Evolutionary conservation across 2,888 invertebrate species (phyloP).

Genomic region (Ochropleura leucogaster): DNA sequence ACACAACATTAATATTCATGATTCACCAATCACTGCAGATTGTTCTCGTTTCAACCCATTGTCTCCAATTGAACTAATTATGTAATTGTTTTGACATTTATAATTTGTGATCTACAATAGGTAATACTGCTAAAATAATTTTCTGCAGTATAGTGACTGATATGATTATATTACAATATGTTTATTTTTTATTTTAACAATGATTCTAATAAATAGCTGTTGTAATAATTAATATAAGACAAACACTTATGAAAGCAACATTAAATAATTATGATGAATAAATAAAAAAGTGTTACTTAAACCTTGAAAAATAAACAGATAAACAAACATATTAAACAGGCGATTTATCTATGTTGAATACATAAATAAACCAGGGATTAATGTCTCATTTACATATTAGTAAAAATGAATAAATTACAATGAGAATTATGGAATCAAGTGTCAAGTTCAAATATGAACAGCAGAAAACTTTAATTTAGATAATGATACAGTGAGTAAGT

Average conservation of each 20-base stretch:
- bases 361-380: conserved; percentile 28
- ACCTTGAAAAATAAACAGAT: conserved; percentile 19
- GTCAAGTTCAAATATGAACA: conserved; percentile 20
- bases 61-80: conserved; percentile 82
- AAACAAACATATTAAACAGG: conserved; percentile 11
- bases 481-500: conserved; percentile 11
- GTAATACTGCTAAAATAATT: conserved; percentile 30
- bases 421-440: conserved; percentile 6
- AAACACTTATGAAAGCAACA: neutral
- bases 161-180: neutral
- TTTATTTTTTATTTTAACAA: neutral
- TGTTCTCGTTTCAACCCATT: conserved; percentile 79
- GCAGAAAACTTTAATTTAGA: conserved; percentile 13
- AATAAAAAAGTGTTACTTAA: conserved; percentile 2
- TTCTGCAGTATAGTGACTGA: conserved; percentile 14
- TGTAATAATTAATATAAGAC: neutral
- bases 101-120: conserved; percentile 45
- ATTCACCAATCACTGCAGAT: conserved; percentile 83
- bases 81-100: conserved; percentile 75
- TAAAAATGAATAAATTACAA: conserved; percentile 26
- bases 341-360: conserved; percentile 43
- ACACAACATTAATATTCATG: conserved; percentile 71
- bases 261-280: neutral
- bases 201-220: neutral
- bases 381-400: conserved; percentile 29